Evolutionary conservation across 2,888 invertebrate genomes (phyloP).

Genomic region (Argynnis bischoffii): DNA sequence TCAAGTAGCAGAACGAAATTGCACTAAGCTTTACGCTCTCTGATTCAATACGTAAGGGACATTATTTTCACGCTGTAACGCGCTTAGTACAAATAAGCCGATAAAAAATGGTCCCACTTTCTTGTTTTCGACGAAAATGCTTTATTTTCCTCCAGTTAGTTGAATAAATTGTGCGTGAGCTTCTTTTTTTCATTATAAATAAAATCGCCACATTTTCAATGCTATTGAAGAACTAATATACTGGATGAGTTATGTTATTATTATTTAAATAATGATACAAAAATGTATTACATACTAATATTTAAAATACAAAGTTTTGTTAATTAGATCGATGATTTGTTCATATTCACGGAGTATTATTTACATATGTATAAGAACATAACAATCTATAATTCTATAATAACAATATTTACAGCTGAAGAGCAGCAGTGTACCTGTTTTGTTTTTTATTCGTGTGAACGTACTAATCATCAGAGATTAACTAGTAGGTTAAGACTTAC

Average conservation of each 20-base stretch:
- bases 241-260: constrained; percentile 18
- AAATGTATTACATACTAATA: no score
- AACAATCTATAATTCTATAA: no score
- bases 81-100: constrained; percentile 61
- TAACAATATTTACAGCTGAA: no score
- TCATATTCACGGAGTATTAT: no score
- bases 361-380: no score
- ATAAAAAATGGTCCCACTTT: constrained; percentile 58
- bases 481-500: no score
- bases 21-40: constrained; percentile 21
- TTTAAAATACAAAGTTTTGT: no score
- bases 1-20: constrained; percentile 18
- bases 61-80: constrained; percentile 55
- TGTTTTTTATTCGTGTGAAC: no score
- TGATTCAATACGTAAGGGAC: constrained; percentile 36
- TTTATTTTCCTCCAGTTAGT: constrained; percentile 54
- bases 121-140: constrained; percentile 52
- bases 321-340: no score
- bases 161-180: constrained; percentile 52
- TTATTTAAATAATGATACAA: not conserved
- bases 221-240: constrained; percentile 30
- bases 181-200: constrained; percentile 55
- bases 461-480: no score
- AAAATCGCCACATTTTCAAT: constrained; percentile 46
- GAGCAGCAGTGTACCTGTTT: no score